These are phyloP conservation scores for Benthochromis sp. DNA, from an alignment of 2,113 vertebrate genomes.

Conservation along the genomic window DNA sequence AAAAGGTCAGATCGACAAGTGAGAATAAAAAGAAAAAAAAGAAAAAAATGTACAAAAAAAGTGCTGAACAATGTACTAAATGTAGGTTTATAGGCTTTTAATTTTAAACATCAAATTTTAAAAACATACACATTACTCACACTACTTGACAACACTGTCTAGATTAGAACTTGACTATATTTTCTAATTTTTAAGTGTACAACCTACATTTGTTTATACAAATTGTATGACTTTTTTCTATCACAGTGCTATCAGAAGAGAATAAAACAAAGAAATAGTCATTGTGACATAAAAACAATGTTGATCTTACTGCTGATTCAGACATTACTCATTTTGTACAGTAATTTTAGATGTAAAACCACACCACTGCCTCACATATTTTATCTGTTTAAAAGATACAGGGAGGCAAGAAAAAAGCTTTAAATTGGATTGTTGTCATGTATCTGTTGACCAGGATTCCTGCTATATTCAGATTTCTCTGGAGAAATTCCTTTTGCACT, in stretches of 20 bases:
- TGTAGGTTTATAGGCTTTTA: background rate
- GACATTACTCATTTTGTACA: background rate
- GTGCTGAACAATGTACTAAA: background rate
- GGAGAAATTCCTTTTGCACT: background rate
- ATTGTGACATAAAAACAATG: background rate
- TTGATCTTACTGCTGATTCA: background rate
- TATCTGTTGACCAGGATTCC: background rate
- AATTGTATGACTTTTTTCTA: background rate
- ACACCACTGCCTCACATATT: background rate
- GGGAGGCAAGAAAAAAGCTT: background rate
- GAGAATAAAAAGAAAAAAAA: background rate
- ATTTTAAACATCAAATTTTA: background rate
- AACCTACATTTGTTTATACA: background rate
- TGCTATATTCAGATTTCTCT: background rate
- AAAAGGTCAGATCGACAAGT: background rate
- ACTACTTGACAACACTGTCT: background rate
- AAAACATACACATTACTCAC: background rate
- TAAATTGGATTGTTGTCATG: background rate
- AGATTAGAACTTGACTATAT: background rate
- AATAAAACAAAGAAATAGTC: background rate
- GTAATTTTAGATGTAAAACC: background rate
- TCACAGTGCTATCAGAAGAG: background rate
- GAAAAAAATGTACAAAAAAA: background rate
- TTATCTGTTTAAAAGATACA: rapidly evolving
- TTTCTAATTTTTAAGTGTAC: background rate